phyloP scores from a whole-genome alignment of 92 coral and sea anemone genomes.

The Chrysogorgia sp. region DNA sequence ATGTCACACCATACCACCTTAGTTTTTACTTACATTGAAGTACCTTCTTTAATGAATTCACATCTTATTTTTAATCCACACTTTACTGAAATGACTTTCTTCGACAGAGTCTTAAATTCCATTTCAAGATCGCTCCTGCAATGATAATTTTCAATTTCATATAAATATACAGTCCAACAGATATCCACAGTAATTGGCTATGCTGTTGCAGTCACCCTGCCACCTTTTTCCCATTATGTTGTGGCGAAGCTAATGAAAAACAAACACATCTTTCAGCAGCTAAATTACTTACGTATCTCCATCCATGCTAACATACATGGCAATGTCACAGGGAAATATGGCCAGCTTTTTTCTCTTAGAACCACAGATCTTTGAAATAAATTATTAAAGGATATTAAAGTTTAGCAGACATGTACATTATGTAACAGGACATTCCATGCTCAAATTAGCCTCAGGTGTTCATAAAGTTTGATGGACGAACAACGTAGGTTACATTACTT shows the following conservation, averaged over 20 bases:
- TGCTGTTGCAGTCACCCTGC: too few species aligned
- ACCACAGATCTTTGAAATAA: slow-evolving; percentile 26
- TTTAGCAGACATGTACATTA: not conserved
- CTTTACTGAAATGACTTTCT: slow-evolving; percentile 79
- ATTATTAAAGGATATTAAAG: too few species aligned
- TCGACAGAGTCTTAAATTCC: slow-evolving; percentile 95
- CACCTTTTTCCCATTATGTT: too few species aligned
- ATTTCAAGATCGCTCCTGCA: slow-evolving; percentile 85
- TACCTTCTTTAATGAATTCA: slow-evolving; percentile 88
- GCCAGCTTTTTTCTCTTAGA: slow-evolving; percentile 96
- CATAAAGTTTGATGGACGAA: too few species aligned
- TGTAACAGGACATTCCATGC: not conserved
- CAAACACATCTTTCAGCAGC: not conserved
- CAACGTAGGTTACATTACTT: slow-evolving; percentile 37
- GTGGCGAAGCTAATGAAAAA: not conserved
- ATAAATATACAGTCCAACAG: not conserved
- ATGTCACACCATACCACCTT: too few species aligned
- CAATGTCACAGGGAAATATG: slow-evolving; percentile 90
- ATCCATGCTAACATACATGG: slow-evolving; percentile 82
- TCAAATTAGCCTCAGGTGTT: not conserved
- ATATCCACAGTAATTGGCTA: not conserved
- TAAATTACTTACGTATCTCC: slow-evolving; percentile 67
- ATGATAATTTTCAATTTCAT: not conserved
- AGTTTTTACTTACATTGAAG: slow-evolving; percentile 70
- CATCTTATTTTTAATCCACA: slow-evolving; percentile 91